These are phyloP conservation scores for Caenorhabditis sinica DNA, from an alignment of 2,888 invertebrate species.

Conservation along the genomic window DNA sequence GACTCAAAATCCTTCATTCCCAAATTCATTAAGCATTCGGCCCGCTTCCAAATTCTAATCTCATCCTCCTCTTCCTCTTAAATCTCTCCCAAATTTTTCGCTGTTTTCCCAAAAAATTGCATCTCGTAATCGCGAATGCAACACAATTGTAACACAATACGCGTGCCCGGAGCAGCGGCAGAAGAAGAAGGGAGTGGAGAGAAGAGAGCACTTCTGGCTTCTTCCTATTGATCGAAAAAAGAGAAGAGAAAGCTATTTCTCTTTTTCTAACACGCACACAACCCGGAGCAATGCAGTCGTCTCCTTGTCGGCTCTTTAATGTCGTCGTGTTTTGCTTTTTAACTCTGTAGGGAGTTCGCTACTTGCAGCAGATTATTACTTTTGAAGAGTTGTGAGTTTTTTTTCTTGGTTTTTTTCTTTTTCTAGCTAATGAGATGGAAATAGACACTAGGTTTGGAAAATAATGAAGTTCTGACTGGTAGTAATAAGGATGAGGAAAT, in stretches of 20 bases:
- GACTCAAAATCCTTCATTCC: too few species aligned
- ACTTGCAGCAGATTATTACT: slow-evolving; percentile 10
- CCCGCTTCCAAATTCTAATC: too few species aligned
- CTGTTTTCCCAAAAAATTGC: neutral
- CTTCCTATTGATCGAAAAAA: slow-evolving; percentile 24
- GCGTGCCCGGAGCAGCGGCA: neutral
- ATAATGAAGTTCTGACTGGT: too few species aligned
- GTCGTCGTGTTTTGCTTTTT: slow-evolving; percentile 15
- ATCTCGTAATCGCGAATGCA: slow-evolving; percentile 4
- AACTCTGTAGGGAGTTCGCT: slow-evolving; percentile 17
- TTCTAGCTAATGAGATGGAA: neutral
- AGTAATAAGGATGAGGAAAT: too few species aligned
- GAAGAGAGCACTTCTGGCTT: slow-evolving; percentile 7
- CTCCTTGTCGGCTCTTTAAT: slow-evolving; percentile 4
- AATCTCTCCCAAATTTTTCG: neutral
- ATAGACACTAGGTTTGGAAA: too few species aligned
- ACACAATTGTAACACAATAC: slow-evolving; percentile 37
- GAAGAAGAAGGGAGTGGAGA: slow-evolving; percentile 2
- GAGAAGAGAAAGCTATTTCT: neutral
- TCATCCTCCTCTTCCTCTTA: too few species aligned
- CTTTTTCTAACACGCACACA: slow-evolving; percentile 3
- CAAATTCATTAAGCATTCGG: too few species aligned
- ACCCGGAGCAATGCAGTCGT: neutral
- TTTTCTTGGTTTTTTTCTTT: neutral
- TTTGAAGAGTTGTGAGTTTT: slow-evolving; percentile 10